phyloP scores from a whole-genome alignment of 1,140 invertebrate genomes.

The Drepana arcuata region DNA sequence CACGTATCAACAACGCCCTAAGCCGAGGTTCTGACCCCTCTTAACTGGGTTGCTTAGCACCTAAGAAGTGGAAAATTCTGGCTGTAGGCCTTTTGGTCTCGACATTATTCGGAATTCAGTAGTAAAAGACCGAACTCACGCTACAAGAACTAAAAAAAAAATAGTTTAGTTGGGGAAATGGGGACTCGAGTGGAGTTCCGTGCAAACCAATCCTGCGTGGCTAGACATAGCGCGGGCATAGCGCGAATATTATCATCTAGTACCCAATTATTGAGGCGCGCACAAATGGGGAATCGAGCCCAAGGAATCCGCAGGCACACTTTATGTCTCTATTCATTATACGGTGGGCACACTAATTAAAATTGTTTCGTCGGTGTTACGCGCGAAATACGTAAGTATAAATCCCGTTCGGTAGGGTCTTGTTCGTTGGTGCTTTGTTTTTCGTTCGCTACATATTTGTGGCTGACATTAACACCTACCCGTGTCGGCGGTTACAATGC shows the following conservation, averaged over 20 bases:
- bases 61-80: no score
- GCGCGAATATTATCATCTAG: constrained; percentile 35
- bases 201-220: no score
- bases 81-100: no score
- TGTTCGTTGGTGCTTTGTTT: constrained; percentile 52
- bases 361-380: constrained; percentile 51
- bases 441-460: constrained; percentile 57
- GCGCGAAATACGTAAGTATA: constrained; percentile 28
- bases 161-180: no score
- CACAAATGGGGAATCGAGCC: constrained; percentile 28
- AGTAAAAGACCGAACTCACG: no score
- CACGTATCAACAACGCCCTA: no score
- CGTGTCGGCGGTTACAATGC: constrained; percentile 53
- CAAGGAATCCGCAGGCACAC: constrained; percentile 36
- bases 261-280: constrained; percentile 47
- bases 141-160: no score
- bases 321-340: constrained; percentile 69
- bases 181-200: no score
- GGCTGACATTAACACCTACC: constrained; percentile 53
- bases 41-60: no score
- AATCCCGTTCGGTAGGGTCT: constrained; percentile 34
- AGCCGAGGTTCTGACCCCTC: no score
- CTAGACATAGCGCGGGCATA: constrained; percentile 22
- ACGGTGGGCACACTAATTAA: constrained; percentile 58
- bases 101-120: no score